These are phyloP conservation scores for Zoanthus sansibaricus DNA, from an alignment of 92 coral and sea anemone genomes.

Conservation along the genomic window DNA sequence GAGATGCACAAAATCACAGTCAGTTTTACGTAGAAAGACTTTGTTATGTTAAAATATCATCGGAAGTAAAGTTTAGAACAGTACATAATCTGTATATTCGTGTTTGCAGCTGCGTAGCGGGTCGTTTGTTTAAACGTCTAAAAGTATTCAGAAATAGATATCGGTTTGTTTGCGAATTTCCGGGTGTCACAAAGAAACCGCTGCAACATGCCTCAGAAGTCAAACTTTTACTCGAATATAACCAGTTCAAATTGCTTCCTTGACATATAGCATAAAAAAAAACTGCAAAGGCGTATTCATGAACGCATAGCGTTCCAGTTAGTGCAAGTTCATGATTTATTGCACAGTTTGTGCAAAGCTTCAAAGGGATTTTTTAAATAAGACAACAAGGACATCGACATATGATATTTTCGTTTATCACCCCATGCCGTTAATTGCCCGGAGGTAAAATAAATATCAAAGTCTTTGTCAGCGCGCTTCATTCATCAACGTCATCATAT, in stretches of 20 bases:
- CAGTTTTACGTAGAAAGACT: background rate
- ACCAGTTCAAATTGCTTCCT: background rate
- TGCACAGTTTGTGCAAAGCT: background rate
- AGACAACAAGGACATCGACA: background rate
- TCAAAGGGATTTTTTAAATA: background rate
- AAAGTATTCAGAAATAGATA: constrained; percentile 32
- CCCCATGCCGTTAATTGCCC: background rate
- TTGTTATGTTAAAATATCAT: background rate
- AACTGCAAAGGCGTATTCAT: background rate
- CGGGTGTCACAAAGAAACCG: constrained; percentile 12
- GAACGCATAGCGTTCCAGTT: background rate
- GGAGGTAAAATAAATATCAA: background rate
- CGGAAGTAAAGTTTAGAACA: background rate
- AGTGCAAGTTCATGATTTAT: background rate
- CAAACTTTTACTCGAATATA: background rate
- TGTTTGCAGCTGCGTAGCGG: background rate
- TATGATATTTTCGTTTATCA: background rate
- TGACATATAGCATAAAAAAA: background rate
- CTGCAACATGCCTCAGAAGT: background rate
- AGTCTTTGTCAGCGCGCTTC: background rate
- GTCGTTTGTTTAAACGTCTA: background rate
- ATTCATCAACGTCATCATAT: background rate
- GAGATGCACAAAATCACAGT: background rate
- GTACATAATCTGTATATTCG: too few relatives aligned
- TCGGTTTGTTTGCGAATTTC: background rate